These are phyloP conservation scores for Synodontis membranacea DNA, from an alignment of 2,113 vertebrate species.

Conservation along the genomic window DNA sequence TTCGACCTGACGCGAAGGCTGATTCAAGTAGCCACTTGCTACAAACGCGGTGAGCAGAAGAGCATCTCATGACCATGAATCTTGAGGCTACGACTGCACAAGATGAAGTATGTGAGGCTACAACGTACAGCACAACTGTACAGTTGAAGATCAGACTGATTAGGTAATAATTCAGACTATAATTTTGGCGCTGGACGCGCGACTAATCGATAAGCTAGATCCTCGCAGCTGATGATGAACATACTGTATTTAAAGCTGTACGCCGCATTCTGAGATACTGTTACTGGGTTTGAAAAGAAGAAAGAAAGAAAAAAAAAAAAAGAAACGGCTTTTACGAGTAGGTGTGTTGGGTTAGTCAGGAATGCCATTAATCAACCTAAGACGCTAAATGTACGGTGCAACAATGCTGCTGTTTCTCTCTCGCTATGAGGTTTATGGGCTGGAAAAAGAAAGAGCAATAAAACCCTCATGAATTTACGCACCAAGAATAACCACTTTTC, in stretches of 20 bases:
- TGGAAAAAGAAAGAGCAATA: background rate
- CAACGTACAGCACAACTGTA: background rate
- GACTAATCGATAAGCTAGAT: background rate
- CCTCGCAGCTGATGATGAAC: background rate
- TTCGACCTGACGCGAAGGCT: background rate
- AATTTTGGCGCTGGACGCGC: background rate
- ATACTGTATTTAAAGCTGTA: background rate
- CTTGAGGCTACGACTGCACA: background rate
- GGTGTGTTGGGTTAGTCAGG: background rate
- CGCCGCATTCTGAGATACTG: background rate
- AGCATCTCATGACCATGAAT: background rate
- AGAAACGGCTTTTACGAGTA: background rate
- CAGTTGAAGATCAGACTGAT: background rate
- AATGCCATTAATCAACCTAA: background rate
- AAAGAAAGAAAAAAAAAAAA: background rate
- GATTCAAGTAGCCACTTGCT: background rate
- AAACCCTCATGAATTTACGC: slow-evolving; percentile 16
- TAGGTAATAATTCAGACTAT: background rate
- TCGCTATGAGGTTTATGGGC: slow-evolving; percentile 17
- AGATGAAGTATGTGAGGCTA: too few species aligned
- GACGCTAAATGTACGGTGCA: background rate
- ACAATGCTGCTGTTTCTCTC: slow-evolving; percentile 6
- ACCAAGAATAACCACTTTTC: background rate
- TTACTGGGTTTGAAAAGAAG: too few species aligned
- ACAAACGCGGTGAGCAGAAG: background rate